A percentile compares a stretch with the other conserved stretches of the same genome.
Evolutionary conservation across 2,113 vertebrate species (phyloP).

Genomic region (Brachirus orientalis): DNA sequence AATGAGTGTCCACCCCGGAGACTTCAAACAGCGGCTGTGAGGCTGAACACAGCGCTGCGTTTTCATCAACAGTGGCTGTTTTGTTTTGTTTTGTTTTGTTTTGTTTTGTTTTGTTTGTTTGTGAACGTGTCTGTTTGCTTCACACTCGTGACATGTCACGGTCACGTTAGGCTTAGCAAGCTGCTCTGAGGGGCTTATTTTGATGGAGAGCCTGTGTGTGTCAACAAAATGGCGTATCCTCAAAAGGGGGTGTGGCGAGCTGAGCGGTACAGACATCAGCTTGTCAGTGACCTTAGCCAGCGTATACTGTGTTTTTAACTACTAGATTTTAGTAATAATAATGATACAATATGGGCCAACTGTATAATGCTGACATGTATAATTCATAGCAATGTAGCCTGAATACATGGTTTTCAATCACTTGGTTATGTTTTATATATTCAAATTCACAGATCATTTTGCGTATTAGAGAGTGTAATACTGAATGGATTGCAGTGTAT

Average conservation of each 20-base stretch:
- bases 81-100: too few relatives aligned
- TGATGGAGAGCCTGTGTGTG: slow-evolving; percentile 27
- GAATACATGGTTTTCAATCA: too few relatives aligned
- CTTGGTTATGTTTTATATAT: too few relatives aligned
- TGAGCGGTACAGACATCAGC: slow-evolving; percentile 19
- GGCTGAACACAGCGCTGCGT: background rate
- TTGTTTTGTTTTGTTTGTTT: background rate
- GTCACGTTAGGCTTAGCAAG: background rate
- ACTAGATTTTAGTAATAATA: too few relatives aligned
- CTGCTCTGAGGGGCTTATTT: slow-evolving; percentile 39
- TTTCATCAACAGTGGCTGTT: background rate
- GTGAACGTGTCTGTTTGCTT: background rate
- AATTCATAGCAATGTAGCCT: too few relatives aligned
- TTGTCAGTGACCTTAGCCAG: slow-evolving; percentile 5
- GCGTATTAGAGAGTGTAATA: too few relatives aligned
- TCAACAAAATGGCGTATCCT: slow-evolving; percentile 80
- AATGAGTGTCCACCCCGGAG: slow-evolving; percentile 55
- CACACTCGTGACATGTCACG: background rate
- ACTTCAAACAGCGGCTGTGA: slow-evolving; percentile 14
- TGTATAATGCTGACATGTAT: too few relatives aligned
- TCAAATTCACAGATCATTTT: too few relatives aligned
- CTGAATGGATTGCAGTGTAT: too few relatives aligned
- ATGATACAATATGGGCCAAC: too few relatives aligned
- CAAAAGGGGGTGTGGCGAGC: slow-evolving; percentile 70
- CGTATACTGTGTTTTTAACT: too few relatives aligned